Evolutionary conservation across 2,113 vertebrate genomes (phyloP).

Genomic region (Nothobranchius furzeri): DNA sequence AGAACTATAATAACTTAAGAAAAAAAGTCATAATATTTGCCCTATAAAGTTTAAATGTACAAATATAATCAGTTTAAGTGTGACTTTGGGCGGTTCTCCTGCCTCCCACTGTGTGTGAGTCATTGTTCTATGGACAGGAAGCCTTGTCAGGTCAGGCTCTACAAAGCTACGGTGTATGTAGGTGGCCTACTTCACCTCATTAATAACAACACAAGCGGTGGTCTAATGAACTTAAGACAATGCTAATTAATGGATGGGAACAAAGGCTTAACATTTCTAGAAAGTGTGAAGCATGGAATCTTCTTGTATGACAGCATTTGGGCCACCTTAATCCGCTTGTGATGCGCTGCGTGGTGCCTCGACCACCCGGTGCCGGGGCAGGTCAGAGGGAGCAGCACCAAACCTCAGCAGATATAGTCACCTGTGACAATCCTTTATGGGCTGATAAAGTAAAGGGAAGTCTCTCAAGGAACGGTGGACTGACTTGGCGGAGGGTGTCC

Average conservation of each 20-base stretch:
- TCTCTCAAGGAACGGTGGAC: slow-evolving; percentile 83
- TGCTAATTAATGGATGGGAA: slow-evolving; percentile 92
- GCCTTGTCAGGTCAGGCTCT: slow-evolving; percentile 86
- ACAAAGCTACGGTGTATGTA: slow-evolving; percentile 83
- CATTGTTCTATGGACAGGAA: slow-evolving; percentile 77
- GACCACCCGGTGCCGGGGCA: slow-evolving; percentile 64
- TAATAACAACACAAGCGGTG: slow-evolving; percentile 79
- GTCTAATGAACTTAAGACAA: slow-evolving; percentile 99
- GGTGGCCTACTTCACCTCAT: slow-evolving; percentile 83
- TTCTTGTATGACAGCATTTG: slow-evolving; percentile 86
- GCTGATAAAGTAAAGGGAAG: slow-evolving; percentile 87
- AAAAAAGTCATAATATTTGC: no score
- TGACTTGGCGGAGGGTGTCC: slow-evolving; percentile 77
- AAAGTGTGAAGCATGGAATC: slow-evolving; percentile 71
- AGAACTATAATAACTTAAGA: no score
- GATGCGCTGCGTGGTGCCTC: slow-evolving; percentile 67
- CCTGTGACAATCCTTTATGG: slow-evolving; percentile 87
- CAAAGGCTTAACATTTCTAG: slow-evolving; percentile 89
- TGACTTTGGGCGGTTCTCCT: slow-evolving; percentile 6
- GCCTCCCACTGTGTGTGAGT: slow-evolving; percentile 45
- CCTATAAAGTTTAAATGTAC: no score
- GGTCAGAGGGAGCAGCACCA: slow-evolving; percentile 87
- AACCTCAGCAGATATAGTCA: slow-evolving; percentile 88
- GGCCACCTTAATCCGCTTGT: slow-evolving; percentile 83
- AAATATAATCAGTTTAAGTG: background rate